phyloP scores from a whole-genome alignment of 2,113 vertebrate genomes.

The Tauraco erythrolophus region DNA sequence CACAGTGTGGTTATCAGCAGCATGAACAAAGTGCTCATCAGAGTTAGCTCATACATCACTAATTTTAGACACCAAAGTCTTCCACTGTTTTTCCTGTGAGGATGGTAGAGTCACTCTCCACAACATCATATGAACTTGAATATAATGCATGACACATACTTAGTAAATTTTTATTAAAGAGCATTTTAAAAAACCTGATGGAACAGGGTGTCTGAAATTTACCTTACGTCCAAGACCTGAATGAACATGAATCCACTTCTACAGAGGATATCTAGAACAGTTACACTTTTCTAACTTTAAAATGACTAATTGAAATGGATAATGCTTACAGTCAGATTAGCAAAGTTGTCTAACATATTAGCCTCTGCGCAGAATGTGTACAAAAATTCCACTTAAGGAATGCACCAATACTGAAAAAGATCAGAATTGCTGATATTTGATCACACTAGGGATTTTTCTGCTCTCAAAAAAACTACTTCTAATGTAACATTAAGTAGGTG shows the following conservation, averaged over 20 bases:
- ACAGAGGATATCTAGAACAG: not conserved
- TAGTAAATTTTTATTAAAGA: not conserved
- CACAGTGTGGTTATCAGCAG: not conserved
- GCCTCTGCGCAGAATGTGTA: not conserved
- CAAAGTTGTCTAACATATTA: not conserved
- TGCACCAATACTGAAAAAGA: not conserved
- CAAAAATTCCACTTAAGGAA: not conserved
- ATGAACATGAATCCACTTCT: not conserved
- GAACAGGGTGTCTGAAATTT: not conserved
- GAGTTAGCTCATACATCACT: not conserved
- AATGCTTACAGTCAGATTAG: not conserved
- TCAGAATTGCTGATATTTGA: not conserved
- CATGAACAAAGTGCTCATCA: not conserved
- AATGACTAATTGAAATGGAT: not conserved
- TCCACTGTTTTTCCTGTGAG: not conserved
- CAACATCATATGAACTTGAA: accelerated
- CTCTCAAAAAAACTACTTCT: not conserved
- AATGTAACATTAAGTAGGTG: not conserved
- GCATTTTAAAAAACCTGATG: not conserved
- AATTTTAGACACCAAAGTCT: not conserved
- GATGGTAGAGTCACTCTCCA: not conserved
- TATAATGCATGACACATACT: not conserved
- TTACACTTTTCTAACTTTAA: not conserved
- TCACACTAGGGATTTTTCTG: not conserved
- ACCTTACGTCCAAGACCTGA: not conserved